Conservation (phyloP, 2,797 vertebrate genomes). For the Potorous gilbertii region DNA sequence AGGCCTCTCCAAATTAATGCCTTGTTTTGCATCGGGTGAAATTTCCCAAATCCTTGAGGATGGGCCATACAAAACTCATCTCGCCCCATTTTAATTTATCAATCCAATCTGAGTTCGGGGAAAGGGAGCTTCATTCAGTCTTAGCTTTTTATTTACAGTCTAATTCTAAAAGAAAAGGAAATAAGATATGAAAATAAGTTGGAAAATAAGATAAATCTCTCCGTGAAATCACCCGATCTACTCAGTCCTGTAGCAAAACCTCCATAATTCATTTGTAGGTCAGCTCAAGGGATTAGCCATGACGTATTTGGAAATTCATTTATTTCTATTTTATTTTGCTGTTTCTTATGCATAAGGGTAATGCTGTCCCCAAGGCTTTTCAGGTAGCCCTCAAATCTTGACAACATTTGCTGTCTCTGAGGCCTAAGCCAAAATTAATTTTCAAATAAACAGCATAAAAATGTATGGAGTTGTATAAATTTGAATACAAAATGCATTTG, state of each 20-base stretch:
- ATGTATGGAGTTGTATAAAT: constrained; percentile 92
- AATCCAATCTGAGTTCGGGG: constrained; percentile 92
- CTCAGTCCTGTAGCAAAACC: constrained; percentile 88
- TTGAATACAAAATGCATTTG: constrained; percentile 91
- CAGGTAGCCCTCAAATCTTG: constrained; percentile 93
- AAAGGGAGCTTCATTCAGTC: constrained; percentile 86
- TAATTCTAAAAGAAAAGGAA: constrained; percentile 97
- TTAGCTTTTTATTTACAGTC: constrained; percentile 94
- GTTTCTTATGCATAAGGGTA: constrained; percentile 94
- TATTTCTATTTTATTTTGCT: constrained; percentile 96
- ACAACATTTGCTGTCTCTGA: constrained; percentile 91
- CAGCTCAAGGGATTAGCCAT: constrained; percentile 91
- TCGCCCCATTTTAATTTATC: constrained; percentile 95
- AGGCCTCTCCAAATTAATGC: constrained; percentile 99
- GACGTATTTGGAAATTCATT: constrained; percentile 94
- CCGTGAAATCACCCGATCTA: constrained; percentile 90
- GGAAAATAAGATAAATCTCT: constrained; percentile 96
- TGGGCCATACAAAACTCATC: constrained; percentile 93
- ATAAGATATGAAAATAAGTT: constrained; percentile 98
- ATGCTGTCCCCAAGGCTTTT: constrained; percentile 93
- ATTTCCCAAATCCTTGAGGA: constrained; percentile 99
- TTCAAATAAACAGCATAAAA: constrained; percentile 93
- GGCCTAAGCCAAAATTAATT: constrained; percentile 92
- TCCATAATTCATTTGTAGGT: constrained; percentile 91
- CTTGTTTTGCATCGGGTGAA: constrained; percentile 99